phyloP scores from a whole-genome alignment of 2,888 invertebrate species.

The Copidosoma aretas region DNA sequence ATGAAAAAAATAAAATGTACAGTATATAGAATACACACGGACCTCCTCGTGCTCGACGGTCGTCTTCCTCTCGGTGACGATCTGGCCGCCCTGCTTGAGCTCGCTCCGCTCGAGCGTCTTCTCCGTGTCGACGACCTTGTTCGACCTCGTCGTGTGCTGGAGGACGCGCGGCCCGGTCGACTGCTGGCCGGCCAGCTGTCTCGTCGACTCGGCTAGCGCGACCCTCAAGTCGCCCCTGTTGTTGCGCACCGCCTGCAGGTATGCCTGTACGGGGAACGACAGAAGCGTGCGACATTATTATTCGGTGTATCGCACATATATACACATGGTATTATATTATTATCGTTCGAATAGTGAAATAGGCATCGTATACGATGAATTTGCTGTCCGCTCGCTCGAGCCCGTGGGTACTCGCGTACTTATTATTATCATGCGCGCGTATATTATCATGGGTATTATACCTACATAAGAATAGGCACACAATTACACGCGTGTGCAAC shows the following conservation, averaged over 20 bases:
- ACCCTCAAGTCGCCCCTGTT: constrained; percentile 75
- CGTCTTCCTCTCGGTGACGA: constrained; percentile 84
- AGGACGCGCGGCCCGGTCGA: constrained; percentile 73
- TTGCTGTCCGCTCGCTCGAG: too few species aligned
- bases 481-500: not conserved
- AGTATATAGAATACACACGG: constrained; percentile 17
- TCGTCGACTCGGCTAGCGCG: constrained; percentile 69
- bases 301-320: not conserved
- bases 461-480: too few species aligned
- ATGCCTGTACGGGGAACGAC: too few species aligned
- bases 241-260: constrained; percentile 73
- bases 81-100: constrained; percentile 80
- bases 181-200: constrained; percentile 67
- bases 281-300: constrained; percentile 49
- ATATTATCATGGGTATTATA: too few species aligned
- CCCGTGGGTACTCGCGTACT: too few species aligned
- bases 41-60: constrained; percentile 84
- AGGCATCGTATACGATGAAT: too few species aligned
- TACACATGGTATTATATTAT: not conserved
- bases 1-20: not conserved
- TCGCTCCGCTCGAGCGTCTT: constrained; percentile 80
- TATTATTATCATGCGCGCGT: too few species aligned
- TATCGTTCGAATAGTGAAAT: too few species aligned
- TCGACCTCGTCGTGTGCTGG: constrained; percentile 77
- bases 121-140: constrained; percentile 86